phyloP scores from a whole-genome alignment of 2,797 vertebrate species.

The Neosalanx taihuensis region DNA sequence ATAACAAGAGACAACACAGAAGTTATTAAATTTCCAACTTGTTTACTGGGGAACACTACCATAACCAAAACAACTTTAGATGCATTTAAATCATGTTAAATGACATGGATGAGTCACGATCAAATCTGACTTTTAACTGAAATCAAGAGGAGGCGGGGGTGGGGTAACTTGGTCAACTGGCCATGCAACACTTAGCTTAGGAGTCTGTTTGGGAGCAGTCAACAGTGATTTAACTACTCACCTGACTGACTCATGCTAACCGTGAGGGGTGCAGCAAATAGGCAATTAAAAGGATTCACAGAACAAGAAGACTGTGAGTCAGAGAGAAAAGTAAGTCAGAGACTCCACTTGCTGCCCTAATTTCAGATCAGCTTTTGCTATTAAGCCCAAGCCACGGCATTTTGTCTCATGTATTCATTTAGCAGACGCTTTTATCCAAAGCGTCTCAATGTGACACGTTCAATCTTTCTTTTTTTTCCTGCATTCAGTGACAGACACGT shows the following conservation, averaged over 20 bases:
- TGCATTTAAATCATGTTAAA: slow-evolving; percentile 23
- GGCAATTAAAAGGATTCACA: slow-evolving; percentile 18
- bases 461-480: slow-evolving; percentile 21
- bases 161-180: slow-evolving; percentile 27
- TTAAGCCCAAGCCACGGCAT: slow-evolving; percentile 10
- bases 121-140: not conserved
- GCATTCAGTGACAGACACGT: slow-evolving; percentile 13
- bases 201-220: slow-evolving; percentile 24
- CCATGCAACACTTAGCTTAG: slow-evolving; percentile 26
- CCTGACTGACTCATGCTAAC: slow-evolving; percentile 49
- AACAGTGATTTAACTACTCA: slow-evolving; percentile 52
- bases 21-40: slow-evolving; percentile 39
- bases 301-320: slow-evolving; percentile 20
- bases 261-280: slow-evolving; percentile 32
- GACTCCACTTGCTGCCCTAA: slow-evolving; percentile 1
- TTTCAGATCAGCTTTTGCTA: slow-evolving; percentile 31
- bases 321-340: slow-evolving; percentile 22
- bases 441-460: not conserved
- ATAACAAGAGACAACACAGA: not conserved
- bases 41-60: slow-evolving; percentile 50
- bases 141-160: not conserved
- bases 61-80: slow-evolving; percentile 35
- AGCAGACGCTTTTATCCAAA: no score
- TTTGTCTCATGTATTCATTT: not conserved
- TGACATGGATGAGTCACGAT: not conserved